These are phyloP conservation scores for Acanthosepion lycidas DNA, from an alignment of 2,888 invertebrate species.

Conservation along the genomic window DNA sequence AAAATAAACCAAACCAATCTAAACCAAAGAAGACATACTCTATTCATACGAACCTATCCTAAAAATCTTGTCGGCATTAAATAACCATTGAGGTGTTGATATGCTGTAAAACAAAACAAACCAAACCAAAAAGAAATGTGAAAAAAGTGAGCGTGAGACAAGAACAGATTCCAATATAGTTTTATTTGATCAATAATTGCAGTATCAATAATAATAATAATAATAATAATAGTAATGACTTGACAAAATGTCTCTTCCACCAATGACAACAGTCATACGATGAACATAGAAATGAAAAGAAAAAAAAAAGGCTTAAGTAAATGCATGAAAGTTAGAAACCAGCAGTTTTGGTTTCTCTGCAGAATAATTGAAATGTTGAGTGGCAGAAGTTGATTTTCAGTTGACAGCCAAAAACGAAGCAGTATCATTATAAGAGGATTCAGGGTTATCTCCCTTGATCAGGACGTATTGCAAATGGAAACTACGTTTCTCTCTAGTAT, in stretches of 20 bases:
- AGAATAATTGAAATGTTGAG: neutral
- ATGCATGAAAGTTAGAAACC: no score
- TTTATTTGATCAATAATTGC: neutral
- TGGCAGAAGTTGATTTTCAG: neutral
- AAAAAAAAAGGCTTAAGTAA: neutral
- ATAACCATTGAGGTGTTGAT: no score
- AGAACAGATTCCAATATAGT: neutral
- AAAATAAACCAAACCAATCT: no score
- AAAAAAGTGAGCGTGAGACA: neutral
- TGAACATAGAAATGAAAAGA: neutral
- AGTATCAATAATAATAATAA: conserved; percentile 1
- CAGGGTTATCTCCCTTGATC: neutral
- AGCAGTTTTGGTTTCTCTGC: no score
- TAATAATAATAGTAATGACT: neutral
- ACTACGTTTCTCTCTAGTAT: neutral
- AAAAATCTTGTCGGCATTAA: no score
- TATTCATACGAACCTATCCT: no score
- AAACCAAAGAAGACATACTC: no score
- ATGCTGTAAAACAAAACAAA: no score
- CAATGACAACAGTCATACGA: neutral
- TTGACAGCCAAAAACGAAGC: neutral
- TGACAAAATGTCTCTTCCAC: neutral
- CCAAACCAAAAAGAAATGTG: neutral
- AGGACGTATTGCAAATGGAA: neutral
- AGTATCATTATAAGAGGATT: neutral